Conservation (phyloP, 1,140 invertebrate genomes). For the Dryas iulia region DNA sequence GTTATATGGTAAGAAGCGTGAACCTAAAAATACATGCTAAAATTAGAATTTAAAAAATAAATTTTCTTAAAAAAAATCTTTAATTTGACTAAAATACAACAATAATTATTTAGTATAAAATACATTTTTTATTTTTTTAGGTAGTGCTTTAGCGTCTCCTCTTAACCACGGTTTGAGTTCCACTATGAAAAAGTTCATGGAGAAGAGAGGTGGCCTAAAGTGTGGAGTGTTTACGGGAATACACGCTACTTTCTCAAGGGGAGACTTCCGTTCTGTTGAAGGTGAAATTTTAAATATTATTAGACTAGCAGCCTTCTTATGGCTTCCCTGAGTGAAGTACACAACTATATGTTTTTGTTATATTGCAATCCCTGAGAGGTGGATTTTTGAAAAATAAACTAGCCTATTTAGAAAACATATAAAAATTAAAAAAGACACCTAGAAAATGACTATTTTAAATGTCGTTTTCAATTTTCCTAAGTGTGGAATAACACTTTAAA, state of each 20-base stretch:
- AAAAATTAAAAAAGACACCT: too few relatives aligned
- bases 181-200: conserved; percentile 23
- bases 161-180: conserved; percentile 18
- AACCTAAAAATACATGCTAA: too few relatives aligned
- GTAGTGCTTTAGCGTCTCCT: conserved; percentile 43
- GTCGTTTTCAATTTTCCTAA: too few relatives aligned
- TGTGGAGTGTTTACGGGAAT: conserved; percentile 42
- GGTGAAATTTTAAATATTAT: conserved; percentile 31
- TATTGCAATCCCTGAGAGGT: background rate
- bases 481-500: too few relatives aligned
- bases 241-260: conserved; percentile 40
- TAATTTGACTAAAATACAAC: too few relatives aligned
- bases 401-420: too few relatives aligned
- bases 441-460: too few relatives aligned
- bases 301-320: background rate
- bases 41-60: too few relatives aligned
- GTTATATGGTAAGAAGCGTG: too few relatives aligned
- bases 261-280: conserved; percentile 47
- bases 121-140: conserved; percentile 25
- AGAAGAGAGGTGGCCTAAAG: background rate
- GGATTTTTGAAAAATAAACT: too few relatives aligned
- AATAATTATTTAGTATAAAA: background rate
- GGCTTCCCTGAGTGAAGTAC: too few relatives aligned
- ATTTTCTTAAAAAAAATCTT: too few relatives aligned
- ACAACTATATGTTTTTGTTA: background rate